Evolutionary conservation across 2,888 invertebrate species (phyloP), one percentile per base, ranked within the genome.

Genomic region (Chloroclystis v-ata): DNA sequence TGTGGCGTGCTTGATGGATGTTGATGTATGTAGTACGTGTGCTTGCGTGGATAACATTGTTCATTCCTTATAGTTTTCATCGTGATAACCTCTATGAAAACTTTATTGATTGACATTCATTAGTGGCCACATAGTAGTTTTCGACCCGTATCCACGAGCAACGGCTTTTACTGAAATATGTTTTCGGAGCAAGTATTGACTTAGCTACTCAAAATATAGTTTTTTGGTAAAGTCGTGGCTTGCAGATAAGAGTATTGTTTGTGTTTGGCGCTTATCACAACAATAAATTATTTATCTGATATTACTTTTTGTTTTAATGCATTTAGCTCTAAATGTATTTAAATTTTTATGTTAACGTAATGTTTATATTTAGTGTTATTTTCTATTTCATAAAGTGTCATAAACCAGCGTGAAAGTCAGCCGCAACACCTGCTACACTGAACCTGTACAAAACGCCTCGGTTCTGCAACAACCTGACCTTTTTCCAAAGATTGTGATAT

Each of bases 391-490:
- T 16, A 49, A 73, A 74, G 68, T 69, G 49, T 53, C 57, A 63
- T 63, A 69, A 4, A 46, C 59, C 50, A 75, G 72, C 74, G 69
- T 74, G 74, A 59, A 47, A 49, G 56, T 47, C 73, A 75, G 76
- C 74, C 74, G 65, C 69, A 68, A 63, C 64, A 64, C 53, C 52
- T 57, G 63, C 57, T 64, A 66, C 40, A 49, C 47, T 59, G 45
- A 58, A 62, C 44, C 52, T 57, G 43, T 30, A 30, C 37, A 47
- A 28, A 47, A 49, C 56, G 43, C 54, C 47, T 53, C 47, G 51
- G 45, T 49, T 51, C 52, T 60, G 59, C 63, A 72, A 71, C 72
- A 62, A 72, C 83, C 83, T 81, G 73, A 89, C 89, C 88, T 88
- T 81, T 71, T 70, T 76, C 75, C 81, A 82, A 61, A 82, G 70